Percentiles rank a stretch among this genome's conserved stretches.
Evolutionary conservation across 2,888 invertebrate genomes (phyloP).

Genomic region (Cephus pulcher): DNA sequence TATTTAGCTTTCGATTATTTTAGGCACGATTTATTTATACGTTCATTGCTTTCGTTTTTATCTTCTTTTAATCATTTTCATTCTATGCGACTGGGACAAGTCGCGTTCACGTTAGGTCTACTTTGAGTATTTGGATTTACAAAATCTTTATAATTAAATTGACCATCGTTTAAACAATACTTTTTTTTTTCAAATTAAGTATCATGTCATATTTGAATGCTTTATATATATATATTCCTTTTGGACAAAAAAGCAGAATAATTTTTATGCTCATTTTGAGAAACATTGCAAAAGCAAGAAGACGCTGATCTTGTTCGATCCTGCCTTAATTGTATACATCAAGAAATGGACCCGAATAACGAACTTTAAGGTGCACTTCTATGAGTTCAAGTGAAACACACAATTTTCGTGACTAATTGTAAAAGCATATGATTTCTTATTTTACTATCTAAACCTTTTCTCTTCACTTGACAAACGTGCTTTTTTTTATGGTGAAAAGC

Average conservation of each 20-base stretch:
- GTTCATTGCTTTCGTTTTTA: slow-evolving; percentile 26
- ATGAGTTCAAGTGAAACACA: background rate
- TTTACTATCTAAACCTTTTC: background rate
- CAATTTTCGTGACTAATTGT: background rate
- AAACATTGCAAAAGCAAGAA: background rate
- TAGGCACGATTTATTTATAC: slow-evolving; percentile 50
- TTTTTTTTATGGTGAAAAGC: background rate
- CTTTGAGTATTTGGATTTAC: background rate
- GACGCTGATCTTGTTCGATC: background rate
- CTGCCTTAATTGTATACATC: background rate
- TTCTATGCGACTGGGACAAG: background rate
- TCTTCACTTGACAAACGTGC: background rate
- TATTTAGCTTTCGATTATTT: slow-evolving; percentile 38
- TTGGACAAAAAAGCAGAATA: background rate
- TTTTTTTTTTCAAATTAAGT: slow-evolving; percentile 7
- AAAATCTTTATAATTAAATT: slow-evolving; percentile 2
- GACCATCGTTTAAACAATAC: background rate
- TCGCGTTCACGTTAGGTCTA: background rate
- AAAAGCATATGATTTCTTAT: background rate
- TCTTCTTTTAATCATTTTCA: background rate
- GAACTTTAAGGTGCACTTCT: background rate
- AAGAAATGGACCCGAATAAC: background rate
- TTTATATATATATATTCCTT: background rate
- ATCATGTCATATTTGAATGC: background rate
- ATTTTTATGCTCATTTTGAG: background rate